phyloP scores from a whole-genome alignment of 1,140 invertebrate species.

The Aphelenchoides fujianensis region DNA sequence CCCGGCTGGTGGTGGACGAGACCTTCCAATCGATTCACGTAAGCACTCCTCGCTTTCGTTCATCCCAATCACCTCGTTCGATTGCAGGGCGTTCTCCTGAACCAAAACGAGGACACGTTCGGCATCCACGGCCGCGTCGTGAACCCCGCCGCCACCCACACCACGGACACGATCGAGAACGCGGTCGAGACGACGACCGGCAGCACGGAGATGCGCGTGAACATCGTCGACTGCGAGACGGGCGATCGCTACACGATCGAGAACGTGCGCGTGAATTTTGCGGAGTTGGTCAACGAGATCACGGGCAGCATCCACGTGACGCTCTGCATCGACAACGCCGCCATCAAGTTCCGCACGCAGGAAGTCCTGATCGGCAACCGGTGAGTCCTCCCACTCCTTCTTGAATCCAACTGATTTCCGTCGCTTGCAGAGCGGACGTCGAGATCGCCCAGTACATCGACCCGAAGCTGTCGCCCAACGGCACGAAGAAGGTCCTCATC shows the following conservation, averaged over 20 bases:
- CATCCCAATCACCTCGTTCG: not conserved
- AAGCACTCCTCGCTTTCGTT: no score
- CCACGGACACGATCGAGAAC: not conserved
- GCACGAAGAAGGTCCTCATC: slow-evolving; percentile 12
- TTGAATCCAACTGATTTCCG: no score
- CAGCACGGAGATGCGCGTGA: not conserved
- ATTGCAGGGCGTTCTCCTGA: slow-evolving; percentile 18
- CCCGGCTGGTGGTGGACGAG: not conserved
- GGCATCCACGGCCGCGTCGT: not conserved
- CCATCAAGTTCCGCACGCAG: slow-evolving; percentile 7
- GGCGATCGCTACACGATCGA: slow-evolving; percentile 3
- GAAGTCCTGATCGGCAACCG: slow-evolving; percentile 20
- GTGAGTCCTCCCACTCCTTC: not conserved
- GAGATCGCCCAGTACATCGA: slow-evolving; percentile 15
- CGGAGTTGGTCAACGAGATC: not conserved
- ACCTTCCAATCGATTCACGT: not conserved
- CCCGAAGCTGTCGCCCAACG: slow-evolving; percentile 9
- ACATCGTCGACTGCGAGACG: slow-evolving; percentile 2
- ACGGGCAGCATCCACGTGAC: not conserved
- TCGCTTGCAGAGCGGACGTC: slow-evolving; percentile 10
- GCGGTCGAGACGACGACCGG: not conserved
- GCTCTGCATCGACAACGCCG: slow-evolving; percentile 10
- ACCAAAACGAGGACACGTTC: slow-evolving; percentile 14
- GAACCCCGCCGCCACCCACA: not conserved
- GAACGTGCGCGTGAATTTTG: not conserved